Base-by-base conservation (phyloP, 2,113 vertebrate species). In the Ciconia stormi region DNA sequence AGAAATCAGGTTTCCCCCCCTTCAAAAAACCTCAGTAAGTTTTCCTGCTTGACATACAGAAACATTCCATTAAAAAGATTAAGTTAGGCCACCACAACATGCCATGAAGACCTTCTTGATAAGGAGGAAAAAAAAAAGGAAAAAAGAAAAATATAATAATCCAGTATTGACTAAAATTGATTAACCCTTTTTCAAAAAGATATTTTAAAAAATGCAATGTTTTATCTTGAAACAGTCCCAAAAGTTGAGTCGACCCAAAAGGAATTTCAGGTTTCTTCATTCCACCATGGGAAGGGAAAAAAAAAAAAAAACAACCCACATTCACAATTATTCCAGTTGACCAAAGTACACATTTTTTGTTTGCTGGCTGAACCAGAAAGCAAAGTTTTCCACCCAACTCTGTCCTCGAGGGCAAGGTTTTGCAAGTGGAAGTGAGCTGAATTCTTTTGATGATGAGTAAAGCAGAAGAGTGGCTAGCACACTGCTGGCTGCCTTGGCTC, bases 391-490 rank as follows among this genome's bases (percentile, higher is more conserved):
- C 85, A 73, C 38, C 13, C 59, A 59, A 40, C n/a, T 53, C 63
- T 73, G n/a, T 92, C 77, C 61, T 89, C 2, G 1, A 79, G 71
- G 66, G 44, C 65, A 74, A 53, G 44, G 20, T 46, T 92, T 52
- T 82, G 55, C 44, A 46, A 92, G 66, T 73, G 23, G 49, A 69
- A 73, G 65, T 0, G 0, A 82, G 53, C 20, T 61, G 61, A 78
- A 89, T 89, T 65, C 65, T 65, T 86, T 49, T 38, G 61, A 42
- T 95, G 89, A 94, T 92, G 92, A 92, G 71, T 11, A 95, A 95
- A 95, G 47, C 89, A 91, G 94, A 53, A 67, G 89, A 53, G 89
- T 7, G 29, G 34, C 53, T 40, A 92, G 70, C 58, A 49, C 0
- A 8, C 50, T 66, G 66, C 79, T 2, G 34, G 21, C 79, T 69